These are phyloP conservation scores for Idaea dimidiata DNA, from an alignment of 2,888 invertebrate species.

Conservation along the genomic window DNA sequence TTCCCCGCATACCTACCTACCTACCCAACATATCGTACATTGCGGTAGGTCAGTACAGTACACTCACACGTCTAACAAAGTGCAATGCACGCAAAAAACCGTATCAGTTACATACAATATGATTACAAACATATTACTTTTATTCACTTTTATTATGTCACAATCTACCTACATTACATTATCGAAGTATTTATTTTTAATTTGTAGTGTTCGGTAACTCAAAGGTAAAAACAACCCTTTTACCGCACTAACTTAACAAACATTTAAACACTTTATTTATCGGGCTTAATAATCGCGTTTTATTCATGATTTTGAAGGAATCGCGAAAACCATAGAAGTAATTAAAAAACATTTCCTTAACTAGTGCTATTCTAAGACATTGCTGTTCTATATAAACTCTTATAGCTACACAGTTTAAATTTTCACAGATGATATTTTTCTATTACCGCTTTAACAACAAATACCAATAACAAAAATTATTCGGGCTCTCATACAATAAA, in stretches of 20 bases:
- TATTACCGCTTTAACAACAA: no score
- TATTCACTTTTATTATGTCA: constrained; percentile 1
- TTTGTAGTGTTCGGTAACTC: neutral
- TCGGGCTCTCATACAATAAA: no score
- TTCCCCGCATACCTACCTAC: constrained; percentile 46
- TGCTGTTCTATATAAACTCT: no score
- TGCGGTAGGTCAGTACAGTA: constrained; percentile 51
- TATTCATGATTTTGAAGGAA: no score
- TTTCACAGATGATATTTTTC: no score
- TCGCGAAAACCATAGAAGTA: no score
- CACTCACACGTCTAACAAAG: constrained; percentile 29
- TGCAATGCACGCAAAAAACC: constrained; percentile 21
- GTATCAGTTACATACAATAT: neutral
- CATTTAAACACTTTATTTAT: no score
- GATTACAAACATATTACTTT: constrained; percentile 32
- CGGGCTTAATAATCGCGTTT: no score
- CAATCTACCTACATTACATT: neutral
- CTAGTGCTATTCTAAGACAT: no score
- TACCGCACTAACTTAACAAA: no score
- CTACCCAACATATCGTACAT: constrained; percentile 36
- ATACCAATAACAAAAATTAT: no score
- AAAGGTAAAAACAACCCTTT: neutral
- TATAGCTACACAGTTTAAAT: neutral
- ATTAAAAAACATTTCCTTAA: no score
- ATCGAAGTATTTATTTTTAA: neutral